Conservation (phyloP, 1,140 invertebrate species). For the Oscheius sp. region DNA sequence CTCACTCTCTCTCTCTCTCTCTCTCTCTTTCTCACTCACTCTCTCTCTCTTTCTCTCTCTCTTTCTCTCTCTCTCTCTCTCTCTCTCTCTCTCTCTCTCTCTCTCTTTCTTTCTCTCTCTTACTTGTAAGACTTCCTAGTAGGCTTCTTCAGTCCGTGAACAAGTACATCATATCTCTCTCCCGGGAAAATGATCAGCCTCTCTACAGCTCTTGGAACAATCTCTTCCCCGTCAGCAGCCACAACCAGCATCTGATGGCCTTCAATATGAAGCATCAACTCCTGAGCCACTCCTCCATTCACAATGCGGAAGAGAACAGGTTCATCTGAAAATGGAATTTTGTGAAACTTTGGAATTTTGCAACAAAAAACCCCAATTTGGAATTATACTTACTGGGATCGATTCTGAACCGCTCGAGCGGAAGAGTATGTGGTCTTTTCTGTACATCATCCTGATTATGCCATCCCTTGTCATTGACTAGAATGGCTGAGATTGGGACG, state of each 20-base stretch:
- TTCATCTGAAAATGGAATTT: constrained; percentile 24
- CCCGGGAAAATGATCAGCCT: constrained; percentile 53
- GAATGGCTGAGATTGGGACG: constrained; percentile 50
- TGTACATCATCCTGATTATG: constrained; percentile 51
- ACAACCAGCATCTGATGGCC: constrained; percentile 52
- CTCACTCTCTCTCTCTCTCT: too few relatives aligned
- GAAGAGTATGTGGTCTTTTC: constrained; percentile 40
- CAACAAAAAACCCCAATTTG: not conserved
- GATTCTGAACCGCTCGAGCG: constrained; percentile 45
- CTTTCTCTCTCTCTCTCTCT: too few relatives aligned
- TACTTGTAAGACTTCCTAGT: constrained; percentile 37
- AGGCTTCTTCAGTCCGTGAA: constrained; percentile 44
- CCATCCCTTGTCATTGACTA: constrained; percentile 55
- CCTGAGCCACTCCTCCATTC: constrained; percentile 59
- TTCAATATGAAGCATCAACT: constrained; percentile 52
- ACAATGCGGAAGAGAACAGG: constrained; percentile 49
- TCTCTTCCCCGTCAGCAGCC: constrained; percentile 54
- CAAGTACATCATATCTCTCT: constrained; percentile 53
- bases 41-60: too few relatives aligned
- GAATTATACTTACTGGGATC: constrained; percentile 7
- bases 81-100: too few relatives aligned
- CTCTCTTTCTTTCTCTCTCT: too few relatives aligned
- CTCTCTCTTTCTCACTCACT: too few relatives aligned
- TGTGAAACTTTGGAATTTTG: not conserved
- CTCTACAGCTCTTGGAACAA: constrained; percentile 45